These are phyloP conservation scores for Vesta saturnalis DNA, from an alignment of 2,888 invertebrate species.

Conservation along the genomic window DNA sequence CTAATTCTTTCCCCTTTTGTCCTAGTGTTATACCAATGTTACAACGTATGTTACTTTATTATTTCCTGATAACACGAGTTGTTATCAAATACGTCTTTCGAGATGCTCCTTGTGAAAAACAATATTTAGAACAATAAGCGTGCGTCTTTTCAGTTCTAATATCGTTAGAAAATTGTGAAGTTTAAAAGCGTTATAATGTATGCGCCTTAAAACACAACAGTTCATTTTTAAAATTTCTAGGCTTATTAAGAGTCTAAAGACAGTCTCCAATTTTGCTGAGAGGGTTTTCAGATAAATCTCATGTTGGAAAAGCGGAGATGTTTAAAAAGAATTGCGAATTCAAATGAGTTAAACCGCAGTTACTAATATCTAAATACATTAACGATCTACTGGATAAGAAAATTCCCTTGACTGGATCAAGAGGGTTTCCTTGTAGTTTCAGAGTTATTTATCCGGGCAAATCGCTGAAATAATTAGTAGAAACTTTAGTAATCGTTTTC, in stretches of 20 bases:
- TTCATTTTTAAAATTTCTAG: constrained; percentile 73
- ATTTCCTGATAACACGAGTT: constrained; percentile 72
- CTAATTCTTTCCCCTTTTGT: constrained; percentile 71
- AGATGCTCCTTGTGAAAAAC: constrained; percentile 71
- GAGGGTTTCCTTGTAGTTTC: constrained; percentile 75
- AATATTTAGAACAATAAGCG: constrained; percentile 65
- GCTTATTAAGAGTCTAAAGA: constrained; percentile 72
- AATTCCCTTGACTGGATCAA: constrained; percentile 70
- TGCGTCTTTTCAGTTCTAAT: constrained; percentile 72
- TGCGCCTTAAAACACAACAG: constrained; percentile 69
- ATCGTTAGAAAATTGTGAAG: constrained; percentile 70
- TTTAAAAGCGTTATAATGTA: constrained; percentile 68
- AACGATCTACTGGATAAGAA: constrained; percentile 73
- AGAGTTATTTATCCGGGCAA: constrained; percentile 74
- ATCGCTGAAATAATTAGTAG: constrained; percentile 64
- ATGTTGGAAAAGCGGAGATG: constrained; percentile 71
- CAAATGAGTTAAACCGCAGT: constrained; percentile 69
- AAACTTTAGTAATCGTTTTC: constrained; percentile 25
- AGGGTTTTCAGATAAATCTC: constrained; percentile 77
- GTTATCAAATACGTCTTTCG: constrained; percentile 72
- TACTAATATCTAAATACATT: constrained; percentile 74
- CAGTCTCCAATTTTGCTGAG: constrained; percentile 67
- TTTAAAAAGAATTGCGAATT: constrained; percentile 74
- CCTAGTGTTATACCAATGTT: constrained; percentile 73
- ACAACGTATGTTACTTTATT: constrained; percentile 72